These are phyloP conservation scores for Synaphobranchus kaupii DNA, from an alignment of 2,797 vertebrate species.

Conservation along the genomic window DNA sequence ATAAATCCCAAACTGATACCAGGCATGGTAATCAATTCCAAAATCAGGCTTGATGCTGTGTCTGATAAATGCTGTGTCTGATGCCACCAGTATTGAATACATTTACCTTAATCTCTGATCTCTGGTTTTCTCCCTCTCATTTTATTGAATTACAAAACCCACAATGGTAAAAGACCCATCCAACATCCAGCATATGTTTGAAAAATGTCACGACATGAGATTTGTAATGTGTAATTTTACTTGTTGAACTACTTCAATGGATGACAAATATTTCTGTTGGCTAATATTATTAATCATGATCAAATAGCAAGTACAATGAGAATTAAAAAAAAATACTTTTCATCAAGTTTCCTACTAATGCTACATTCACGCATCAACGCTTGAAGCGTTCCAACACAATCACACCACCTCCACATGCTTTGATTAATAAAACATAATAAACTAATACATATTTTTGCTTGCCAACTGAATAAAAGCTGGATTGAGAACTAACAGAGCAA, in stretches of 20 bases:
- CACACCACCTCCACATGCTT: too few relatives aligned
- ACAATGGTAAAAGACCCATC: neutral
- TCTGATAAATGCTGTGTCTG: conserved; percentile 31
- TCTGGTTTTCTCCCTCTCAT: neutral
- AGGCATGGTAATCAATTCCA: conserved; percentile 27
- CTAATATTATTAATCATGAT: neutral
- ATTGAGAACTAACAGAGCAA: too few relatives aligned
- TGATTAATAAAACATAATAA: too few relatives aligned
- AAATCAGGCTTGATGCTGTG: conserved; percentile 14
- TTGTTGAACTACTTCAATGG: neutral
- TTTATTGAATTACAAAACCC: conserved; percentile 14
- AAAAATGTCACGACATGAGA: neutral
- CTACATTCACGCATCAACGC: too few relatives aligned
- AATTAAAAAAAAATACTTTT: neutral
- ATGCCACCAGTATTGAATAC: conserved; percentile 26
- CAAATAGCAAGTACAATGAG: neutral
- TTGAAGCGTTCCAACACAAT: too few relatives aligned
- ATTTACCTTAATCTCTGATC: conserved; percentile 3
- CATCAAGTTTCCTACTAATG: too few relatives aligned
- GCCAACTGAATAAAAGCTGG: too few relatives aligned
- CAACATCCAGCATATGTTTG: too few relatives aligned
- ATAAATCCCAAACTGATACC: conserved; percentile 26
- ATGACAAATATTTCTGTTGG: neutral
- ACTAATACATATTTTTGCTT: too few relatives aligned
- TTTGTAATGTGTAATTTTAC: neutral